Conservation (phyloP, 2,888 invertebrate species). For the Platyscelio sp. region DNA sequence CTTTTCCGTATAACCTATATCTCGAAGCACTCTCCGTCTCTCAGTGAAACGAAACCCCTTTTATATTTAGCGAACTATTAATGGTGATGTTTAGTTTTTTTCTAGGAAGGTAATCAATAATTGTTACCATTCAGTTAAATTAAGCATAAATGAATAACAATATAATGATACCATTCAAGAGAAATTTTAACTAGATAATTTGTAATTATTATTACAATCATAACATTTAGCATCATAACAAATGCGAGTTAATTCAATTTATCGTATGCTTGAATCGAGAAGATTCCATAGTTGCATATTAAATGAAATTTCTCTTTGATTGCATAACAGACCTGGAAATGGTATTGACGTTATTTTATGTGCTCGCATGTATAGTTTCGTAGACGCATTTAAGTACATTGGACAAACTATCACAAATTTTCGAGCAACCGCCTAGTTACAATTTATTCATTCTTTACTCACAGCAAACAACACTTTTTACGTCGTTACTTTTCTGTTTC, state of each 20-base stretch:
- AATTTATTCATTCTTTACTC: no score
- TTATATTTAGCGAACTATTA: no score
- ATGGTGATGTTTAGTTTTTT: no score
- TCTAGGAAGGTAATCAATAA: no score
- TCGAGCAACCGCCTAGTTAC: no score
- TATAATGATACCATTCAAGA: constrained; percentile 29
- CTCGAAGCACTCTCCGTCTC: no score
- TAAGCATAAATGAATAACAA: constrained; percentile 29
- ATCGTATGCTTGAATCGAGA: constrained; percentile 21
- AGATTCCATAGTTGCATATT: constrained; percentile 41
- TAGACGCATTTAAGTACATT: no score
- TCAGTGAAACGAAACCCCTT: no score
- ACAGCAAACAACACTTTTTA: no score
- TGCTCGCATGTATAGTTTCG: neutral
- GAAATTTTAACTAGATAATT: constrained; percentile 26
- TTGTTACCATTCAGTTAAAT: neutral
- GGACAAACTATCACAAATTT: no score
- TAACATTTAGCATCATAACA: constrained; percentile 36
- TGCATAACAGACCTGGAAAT: constrained; percentile 38
- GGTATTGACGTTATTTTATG: constrained; percentile 27
- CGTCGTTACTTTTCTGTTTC: no score
- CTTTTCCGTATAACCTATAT: no score
- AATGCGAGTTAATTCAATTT: constrained; percentile 29
- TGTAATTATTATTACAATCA: constrained; percentile 14
- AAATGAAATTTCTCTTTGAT: constrained; percentile 57